Percentiles rank a stretch among this genome's conserved stretches.
phyloP scores from a whole-genome alignment of 2,113 vertebrate species.

The Alethe diademata region DNA sequence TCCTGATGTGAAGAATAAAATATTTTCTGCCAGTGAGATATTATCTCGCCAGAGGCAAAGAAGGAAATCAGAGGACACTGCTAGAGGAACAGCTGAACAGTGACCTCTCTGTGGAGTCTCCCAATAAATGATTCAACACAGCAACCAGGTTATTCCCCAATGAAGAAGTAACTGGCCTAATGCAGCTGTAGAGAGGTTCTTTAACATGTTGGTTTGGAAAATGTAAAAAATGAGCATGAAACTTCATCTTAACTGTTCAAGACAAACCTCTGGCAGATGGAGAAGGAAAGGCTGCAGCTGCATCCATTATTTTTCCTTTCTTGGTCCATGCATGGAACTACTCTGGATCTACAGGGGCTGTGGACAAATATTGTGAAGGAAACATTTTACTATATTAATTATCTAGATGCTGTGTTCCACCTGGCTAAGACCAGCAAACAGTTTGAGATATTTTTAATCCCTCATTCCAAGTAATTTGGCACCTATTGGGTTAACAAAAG shows the following conservation, averaged over 20 bases:
- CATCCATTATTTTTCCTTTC: background rate
- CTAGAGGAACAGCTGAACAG: background rate
- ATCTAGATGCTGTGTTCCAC: background rate
- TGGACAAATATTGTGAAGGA: background rate
- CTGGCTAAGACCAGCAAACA: background rate
- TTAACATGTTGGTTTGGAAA: background rate
- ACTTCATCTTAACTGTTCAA: background rate
- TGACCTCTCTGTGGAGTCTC: background rate
- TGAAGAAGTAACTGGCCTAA: background rate
- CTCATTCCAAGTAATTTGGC: background rate
- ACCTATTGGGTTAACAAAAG: background rate
- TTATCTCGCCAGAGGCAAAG: background rate
- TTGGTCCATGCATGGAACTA: background rate
- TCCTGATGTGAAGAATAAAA: conserved; percentile 3
- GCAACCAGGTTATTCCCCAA: background rate
- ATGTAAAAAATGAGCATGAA: background rate
- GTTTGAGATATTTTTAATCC: background rate
- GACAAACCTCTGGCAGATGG: background rate
- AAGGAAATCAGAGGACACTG: background rate
- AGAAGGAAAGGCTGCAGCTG: background rate
- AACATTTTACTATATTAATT: background rate
- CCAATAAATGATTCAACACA: background rate
- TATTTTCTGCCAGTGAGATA: background rate
- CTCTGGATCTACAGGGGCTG: background rate
- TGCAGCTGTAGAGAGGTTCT: background rate